Evolutionary conservation across 2,113 vertebrate genomes (phyloP).

Genomic region (Pelobates fuscus): DNA sequence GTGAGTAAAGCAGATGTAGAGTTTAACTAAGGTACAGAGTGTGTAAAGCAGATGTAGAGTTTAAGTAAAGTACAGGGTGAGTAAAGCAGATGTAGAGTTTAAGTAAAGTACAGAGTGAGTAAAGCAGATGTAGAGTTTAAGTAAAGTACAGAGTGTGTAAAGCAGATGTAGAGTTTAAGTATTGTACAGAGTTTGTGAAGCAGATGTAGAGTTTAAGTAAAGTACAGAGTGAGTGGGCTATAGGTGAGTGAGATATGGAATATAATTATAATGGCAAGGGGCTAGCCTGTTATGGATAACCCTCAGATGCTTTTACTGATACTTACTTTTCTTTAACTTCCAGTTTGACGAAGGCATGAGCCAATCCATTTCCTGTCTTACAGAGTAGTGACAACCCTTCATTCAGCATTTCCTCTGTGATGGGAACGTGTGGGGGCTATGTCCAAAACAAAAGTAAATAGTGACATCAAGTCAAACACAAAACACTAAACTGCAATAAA

Average conservation of each 20-base stretch:
- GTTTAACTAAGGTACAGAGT: too few relatives aligned
- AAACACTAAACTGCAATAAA: too few relatives aligned
- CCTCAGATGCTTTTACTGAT: background rate
- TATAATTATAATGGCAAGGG: too few relatives aligned
- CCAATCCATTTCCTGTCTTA: constrained; percentile 78
- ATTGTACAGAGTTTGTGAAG: too few relatives aligned
- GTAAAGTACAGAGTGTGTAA: too few relatives aligned
- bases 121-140: too few relatives aligned
- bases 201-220: background rate
- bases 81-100: too few relatives aligned
- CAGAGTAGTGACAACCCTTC: constrained; percentile 82
- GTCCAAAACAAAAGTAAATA: background rate
- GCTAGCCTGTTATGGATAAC: background rate
- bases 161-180: too few relatives aligned
- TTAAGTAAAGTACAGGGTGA: too few relatives aligned
- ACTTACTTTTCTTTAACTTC: constrained; percentile 79
- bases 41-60: too few relatives aligned
- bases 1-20: too few relatives aligned
- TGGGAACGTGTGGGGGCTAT: constrained; percentile 57
- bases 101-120: too few relatives aligned
- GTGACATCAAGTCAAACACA: background rate
- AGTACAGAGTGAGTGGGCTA: background rate
- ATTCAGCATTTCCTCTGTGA: constrained; percentile 73
- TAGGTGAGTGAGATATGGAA: background rate
- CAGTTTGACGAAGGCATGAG: constrained; percentile 83